These are phyloP conservation scores for Gambusia yucatana DNA, from an alignment of 2,797 vertebrate genomes.

Conservation along the genomic window DNA sequence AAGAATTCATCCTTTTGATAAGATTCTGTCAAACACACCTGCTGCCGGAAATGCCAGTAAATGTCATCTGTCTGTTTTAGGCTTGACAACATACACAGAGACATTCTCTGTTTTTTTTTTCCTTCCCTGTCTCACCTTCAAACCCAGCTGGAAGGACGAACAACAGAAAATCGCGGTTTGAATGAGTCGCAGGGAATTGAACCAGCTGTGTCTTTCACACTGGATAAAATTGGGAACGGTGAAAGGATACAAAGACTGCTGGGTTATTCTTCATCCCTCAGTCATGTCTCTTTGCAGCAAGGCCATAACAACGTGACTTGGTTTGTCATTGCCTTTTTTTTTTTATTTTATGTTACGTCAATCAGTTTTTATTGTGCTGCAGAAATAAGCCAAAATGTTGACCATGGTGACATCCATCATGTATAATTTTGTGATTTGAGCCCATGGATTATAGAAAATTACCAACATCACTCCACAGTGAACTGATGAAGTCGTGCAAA, in stretches of 20 bases:
- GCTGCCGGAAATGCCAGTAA: conserved; percentile 71
- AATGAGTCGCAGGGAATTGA: conserved; percentile 28
- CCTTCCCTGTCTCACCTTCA: conserved; percentile 33
- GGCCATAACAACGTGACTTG: conserved; percentile 2
- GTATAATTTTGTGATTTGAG: background rate
- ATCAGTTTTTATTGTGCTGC: background rate
- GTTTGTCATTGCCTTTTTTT: conserved; percentile 16
- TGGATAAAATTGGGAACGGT: conserved; percentile 21
- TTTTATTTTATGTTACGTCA: background rate
- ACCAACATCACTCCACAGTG: background rate
- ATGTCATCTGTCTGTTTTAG: conserved; percentile 68
- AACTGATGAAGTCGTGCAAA: too few relatives aligned
- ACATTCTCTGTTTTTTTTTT: background rate
- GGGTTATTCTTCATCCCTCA: conserved; percentile 8
- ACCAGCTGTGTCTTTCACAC: conserved; percentile 33
- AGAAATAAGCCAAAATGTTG: background rate
- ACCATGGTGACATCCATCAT: background rate
- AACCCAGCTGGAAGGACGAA: conserved; percentile 42
- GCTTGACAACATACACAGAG: conserved; percentile 28
- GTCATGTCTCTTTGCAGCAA: conserved; percentile 16
- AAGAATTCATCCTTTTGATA: conserved; percentile 51
- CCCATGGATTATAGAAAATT: background rate
- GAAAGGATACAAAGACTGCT: conserved; percentile 17
- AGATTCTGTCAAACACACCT: conserved; percentile 62
- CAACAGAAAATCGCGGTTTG: conserved; percentile 11